phyloP scores from a whole-genome alignment of 37 sponge, comb jelly and placozoan genomes.

The Amphimedon queenslandica region DNA sequence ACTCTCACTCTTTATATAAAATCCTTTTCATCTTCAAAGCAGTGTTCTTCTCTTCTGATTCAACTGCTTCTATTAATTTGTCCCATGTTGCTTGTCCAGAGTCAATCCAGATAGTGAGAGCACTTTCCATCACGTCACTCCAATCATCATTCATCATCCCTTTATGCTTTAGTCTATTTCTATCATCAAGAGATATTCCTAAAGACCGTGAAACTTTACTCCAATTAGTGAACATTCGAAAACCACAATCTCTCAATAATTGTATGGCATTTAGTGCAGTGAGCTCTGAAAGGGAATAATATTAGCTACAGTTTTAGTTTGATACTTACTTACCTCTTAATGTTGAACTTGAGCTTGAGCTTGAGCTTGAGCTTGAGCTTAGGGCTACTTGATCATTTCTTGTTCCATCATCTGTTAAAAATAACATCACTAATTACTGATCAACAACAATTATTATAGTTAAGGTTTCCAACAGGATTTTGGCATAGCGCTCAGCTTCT shows the following conservation, averaged over 20 bases:
- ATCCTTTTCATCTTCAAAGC: neutral
- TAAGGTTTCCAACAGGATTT: no score
- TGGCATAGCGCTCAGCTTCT: no score
- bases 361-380: no score
- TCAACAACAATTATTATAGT: no score
- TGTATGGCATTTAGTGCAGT: neutral
- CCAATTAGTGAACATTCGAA: neutral
- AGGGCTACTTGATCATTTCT: no score
- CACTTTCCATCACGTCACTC: neutral
- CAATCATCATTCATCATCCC: neutral
- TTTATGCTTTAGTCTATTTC: neutral
- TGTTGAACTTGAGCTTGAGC: no score
- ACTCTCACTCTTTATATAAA: no score
- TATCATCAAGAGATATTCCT: neutral
- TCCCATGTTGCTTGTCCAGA: neutral
- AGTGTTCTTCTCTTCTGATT: conserved; percentile 1
- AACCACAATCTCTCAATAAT: neutral
- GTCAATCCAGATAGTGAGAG: neutral
- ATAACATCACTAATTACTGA: no score
- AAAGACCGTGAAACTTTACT: neutral
- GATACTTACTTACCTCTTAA: no score
- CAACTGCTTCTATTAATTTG: neutral
- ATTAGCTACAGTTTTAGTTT: no score
- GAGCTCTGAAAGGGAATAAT: neutral
- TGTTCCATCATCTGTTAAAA: no score